These are phyloP conservation scores for Neosalanx taihuensis DNA, from an alignment of 2,797 vertebrate species.

Conservation along the genomic window DNA sequence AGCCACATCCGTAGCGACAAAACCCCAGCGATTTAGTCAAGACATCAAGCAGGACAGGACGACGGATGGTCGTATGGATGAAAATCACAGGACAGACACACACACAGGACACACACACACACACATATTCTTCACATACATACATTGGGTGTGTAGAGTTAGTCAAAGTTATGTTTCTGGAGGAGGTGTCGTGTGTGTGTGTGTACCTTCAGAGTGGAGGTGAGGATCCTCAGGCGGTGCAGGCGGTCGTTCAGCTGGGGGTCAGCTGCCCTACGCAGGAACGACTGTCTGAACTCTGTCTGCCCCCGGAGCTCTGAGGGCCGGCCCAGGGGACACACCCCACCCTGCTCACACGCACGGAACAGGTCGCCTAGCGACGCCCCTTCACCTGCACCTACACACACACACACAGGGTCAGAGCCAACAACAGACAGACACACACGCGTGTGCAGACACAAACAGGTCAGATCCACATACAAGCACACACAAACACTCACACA, in stretches of 20 bases:
- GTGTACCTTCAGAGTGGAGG: constrained; percentile 95
- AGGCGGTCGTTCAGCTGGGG: constrained; percentile 95
- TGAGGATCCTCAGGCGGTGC: constrained; percentile 93
- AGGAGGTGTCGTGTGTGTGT: constrained; percentile 23
- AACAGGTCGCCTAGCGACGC: constrained; percentile 94
- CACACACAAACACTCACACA: constrained; percentile 16
- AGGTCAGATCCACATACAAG: constrained; percentile 3
- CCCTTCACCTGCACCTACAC: constrained; percentile 61
- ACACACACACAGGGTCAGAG: constrained; percentile 1
- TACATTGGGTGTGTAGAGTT: not conserved
- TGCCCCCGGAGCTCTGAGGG: constrained; percentile 56
- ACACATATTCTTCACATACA: constrained; percentile 19
- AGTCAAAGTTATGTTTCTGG: no score
- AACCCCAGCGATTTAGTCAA: constrained; percentile 24
- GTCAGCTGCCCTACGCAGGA: constrained; percentile 89
- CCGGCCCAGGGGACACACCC: constrained; percentile 87
- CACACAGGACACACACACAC: constrained; percentile 33
- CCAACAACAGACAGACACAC: constrained; percentile 4
- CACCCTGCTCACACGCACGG: constrained; percentile 89
- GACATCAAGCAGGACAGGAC: constrained; percentile 23
- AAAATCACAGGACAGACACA: constrained; percentile 41
- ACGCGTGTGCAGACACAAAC: constrained; percentile 1
- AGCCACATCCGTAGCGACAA: constrained; percentile 13
- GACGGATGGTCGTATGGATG: constrained; percentile 9
- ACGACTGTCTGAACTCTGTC: constrained; percentile 88